Base-by-base conservation (phyloP, 2,888 invertebrate genomes). In the Oscheius sp. region DNA sequence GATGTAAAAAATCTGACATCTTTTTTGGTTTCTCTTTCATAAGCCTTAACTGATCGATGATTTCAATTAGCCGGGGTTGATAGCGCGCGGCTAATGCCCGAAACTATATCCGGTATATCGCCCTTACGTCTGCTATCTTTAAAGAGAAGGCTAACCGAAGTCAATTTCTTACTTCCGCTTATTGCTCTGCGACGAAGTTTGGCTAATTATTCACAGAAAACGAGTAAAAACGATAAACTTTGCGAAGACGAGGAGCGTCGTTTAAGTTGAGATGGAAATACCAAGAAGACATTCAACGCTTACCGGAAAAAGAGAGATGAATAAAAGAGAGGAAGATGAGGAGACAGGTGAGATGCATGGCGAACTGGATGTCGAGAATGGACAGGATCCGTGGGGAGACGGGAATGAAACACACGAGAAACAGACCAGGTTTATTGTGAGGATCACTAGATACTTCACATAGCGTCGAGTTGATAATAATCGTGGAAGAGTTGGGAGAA, bases 341-440 rank as follows among this genome's bases (percentile, higher is more conserved):
- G 54, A 54, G 33, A 36, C 24, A 54, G n/a, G n/a, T 17, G 12
- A 32, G 33, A 32, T 20, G 32, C 54, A 54, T 50, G 54, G 8
- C 33, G 54, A 54, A 54, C 54, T 54, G 51, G 51, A 28, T 51
- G 30, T 20, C 24, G 50, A 12, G 14, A 14, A 26, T 3, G n/a
- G 12, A 26, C 14, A 9, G 50, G 28, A 24, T 50, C 12, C 50
- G 24, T 9, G 24, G 26, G 50, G 26, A 9, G 26, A 50, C 47
- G 47, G 47, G 47, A 47, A 24, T 9, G 20, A 47, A n/a, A 44
- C 44, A 28, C 59, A 24, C 44, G 44, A 20, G 59, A n/a, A 59
- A 59, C 59, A 59, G 59, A 59, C 59, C 59, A 44, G 44, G 59
- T 59, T 59, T 59, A 59, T 59, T 59, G 59, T 28, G 41, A 44